A percentile compares a stretch with the other conserved stretches of the same genome.
phyloP scores from a whole-genome alignment of 2,113 vertebrate species.

The Mormyrus iriodes region DNA sequence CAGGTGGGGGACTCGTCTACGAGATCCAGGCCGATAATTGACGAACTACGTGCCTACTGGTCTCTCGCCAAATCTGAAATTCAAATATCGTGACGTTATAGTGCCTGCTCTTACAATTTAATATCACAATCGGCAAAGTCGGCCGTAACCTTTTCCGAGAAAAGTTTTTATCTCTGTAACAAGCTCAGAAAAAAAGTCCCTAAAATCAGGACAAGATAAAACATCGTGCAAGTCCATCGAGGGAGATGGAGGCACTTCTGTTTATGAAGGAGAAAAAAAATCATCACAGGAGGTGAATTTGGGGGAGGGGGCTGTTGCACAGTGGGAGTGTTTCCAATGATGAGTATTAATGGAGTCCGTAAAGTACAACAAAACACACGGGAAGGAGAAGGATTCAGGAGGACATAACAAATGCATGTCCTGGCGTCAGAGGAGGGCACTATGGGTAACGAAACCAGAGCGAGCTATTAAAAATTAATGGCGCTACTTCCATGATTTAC shows the following conservation, averaged over 20 bases:
- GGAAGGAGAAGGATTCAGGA: slow-evolving; percentile 31
- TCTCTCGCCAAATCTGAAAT: background rate
- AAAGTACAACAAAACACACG: slow-evolving; percentile 46
- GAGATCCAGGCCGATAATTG: background rate
- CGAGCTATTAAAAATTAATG: slow-evolving; percentile 59
- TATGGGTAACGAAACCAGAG: slow-evolving; percentile 36
- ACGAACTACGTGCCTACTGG: background rate
- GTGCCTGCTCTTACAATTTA: background rate
- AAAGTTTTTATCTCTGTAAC: background rate
- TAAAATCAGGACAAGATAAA: background rate
- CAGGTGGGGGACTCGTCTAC: background rate
- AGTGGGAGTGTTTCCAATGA: slow-evolving; percentile 35
- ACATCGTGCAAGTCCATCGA: background rate
- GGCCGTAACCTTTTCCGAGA: background rate
- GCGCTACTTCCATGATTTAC: slow-evolving; percentile 56
- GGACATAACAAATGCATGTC: slow-evolving; percentile 47
- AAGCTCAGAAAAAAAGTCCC: background rate
- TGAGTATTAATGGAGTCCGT: slow-evolving; percentile 55
- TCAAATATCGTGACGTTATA: background rate
- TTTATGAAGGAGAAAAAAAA: background rate
- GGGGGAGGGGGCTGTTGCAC: background rate
- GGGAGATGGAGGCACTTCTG: background rate
- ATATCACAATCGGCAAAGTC: background rate
- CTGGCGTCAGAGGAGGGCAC: slow-evolving; percentile 31
- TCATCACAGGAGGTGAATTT: background rate